A percentile compares a stretch with the other conserved stretches of the same genome.
phyloP scores from a whole-genome alignment of 53 echinoderm and acorn worm genomes.

The Echinarachnius parma region DNA sequence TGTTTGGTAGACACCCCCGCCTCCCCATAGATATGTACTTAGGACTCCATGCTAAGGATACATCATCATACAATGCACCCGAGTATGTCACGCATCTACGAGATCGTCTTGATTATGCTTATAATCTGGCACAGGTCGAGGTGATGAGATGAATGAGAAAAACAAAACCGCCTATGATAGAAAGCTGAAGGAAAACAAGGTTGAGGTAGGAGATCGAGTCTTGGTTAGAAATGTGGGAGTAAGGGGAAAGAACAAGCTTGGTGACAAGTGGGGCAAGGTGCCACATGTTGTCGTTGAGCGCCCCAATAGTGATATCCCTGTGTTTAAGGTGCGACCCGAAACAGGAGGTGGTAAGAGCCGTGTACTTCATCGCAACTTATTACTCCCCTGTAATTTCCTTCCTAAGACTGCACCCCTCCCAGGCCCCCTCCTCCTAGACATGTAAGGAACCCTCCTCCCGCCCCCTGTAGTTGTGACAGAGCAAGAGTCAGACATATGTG shows the following conservation, averaged over 20 bases:
- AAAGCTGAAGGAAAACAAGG: not conserved
- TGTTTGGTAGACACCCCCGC: constrained; percentile 62
- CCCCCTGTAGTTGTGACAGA: not conserved
- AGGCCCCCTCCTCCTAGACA: not conserved
- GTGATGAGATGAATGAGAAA: not conserved
- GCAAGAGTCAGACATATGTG: not conserved
- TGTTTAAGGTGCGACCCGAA: constrained; percentile 37
- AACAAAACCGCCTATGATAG: not conserved
- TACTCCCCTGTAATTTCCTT: constrained; percentile 27
- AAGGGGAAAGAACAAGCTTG: constrained; percentile 37
- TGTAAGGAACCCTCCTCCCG: not conserved
- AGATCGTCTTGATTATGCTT: constrained; percentile 33
- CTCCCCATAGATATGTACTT: constrained; percentile 42
- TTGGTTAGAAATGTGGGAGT: constrained; percentile 14
- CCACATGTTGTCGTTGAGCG: constrained; percentile 9
- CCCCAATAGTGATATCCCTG: constrained; percentile 24
- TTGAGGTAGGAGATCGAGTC: constrained; percentile 33
- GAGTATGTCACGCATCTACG: constrained; percentile 19
- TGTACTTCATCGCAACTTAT: constrained; percentile 32
- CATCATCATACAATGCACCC: not conserved
- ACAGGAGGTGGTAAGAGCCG: not conserved
- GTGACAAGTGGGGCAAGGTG: constrained; percentile 32
- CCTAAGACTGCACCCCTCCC: not conserved
- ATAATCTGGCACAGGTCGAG: constrained; percentile 8
- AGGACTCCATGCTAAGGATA: not conserved